These are phyloP conservation scores for Tuta absoluta DNA, from an alignment of 2,888 invertebrate genomes.

Conservation along the genomic window DNA sequence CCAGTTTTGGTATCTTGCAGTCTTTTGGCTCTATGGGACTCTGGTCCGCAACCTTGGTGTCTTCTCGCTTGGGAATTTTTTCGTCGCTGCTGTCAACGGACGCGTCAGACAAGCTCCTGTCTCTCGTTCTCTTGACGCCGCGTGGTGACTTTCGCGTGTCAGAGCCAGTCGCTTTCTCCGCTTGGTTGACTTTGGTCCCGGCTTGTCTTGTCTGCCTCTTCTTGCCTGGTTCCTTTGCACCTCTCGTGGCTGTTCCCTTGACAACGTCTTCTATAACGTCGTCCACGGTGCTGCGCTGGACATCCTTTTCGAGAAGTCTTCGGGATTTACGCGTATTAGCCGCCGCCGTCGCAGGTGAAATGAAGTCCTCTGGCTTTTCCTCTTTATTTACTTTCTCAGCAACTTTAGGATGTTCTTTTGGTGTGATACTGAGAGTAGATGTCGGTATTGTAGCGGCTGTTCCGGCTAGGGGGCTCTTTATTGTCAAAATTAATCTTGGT, in stretches of 20 bases:
- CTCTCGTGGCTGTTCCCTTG: constrained; percentile 79
- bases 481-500: constrained; percentile 90
- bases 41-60: constrained; percentile 31
- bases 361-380: constrained; percentile 82
- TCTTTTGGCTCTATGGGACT: constrained; percentile 51
- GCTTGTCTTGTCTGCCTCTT: constrained; percentile 81
- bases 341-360: constrained; percentile 78
- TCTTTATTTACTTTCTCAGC: constrained; percentile 63
- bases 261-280: constrained; percentile 95
- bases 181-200: constrained; percentile 53
- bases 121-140: constrained; percentile 82
- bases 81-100: constrained; percentile 84
- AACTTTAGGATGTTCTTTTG: constrained; percentile 57
- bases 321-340: constrained; percentile 89
- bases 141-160: constrained; percentile 84
- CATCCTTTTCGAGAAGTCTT: constrained; percentile 89
- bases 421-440: constrained; percentile 66
- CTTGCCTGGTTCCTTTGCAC: constrained; percentile 60
- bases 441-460: constrained; percentile 64
- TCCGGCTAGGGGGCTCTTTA: constrained; percentile 85
- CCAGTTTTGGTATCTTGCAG: constrained; percentile 45
- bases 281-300: constrained; percentile 88
- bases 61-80: constrained; percentile 63
- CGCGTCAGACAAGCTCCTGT: constrained; percentile 84
- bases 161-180: constrained; percentile 49